Base-by-base conservation (phyloP, 2,797 vertebrate species). In the Prionace glauca region DNA sequence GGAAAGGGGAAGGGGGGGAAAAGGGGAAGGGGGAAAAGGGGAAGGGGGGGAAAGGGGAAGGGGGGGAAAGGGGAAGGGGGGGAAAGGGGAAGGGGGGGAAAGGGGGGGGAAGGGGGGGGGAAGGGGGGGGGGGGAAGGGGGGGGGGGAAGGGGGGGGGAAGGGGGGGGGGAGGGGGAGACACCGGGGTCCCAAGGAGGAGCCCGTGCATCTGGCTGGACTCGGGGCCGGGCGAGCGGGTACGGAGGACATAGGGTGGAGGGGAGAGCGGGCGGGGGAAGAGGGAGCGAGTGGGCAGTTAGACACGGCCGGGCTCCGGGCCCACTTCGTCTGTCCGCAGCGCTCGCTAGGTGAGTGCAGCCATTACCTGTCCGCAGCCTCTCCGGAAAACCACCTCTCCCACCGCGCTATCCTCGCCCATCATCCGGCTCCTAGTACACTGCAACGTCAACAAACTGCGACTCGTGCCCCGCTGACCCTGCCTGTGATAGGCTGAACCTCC, bases 291-390 rank as follows among this genome's bases (percentile, higher is more conserved):
- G 62, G 8, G 1, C 12, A 10, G 11, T 65, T 65, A 10, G 62
- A 14, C 14, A 65, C 14, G 4, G 32, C 20, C 69, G 20, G 24
- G 69, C 69, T 69, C 67, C 67, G 67, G 20, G 2, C 69, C 69
- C 22, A 22, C 69, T 71, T n/a, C 3, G 74, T 74, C 20, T 3
- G 14, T 36, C 90, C 3, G 50, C 2, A 12, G 72, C 29, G 0
- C 71, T 20, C 22, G 1, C 60, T 16, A 7, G 14, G 16, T 22
- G 22, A 4, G 0, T 3, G 41, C 50, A 26, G 56, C 69, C 41
- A 18, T 74, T 94, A 74, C 93, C 93, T 94, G 93, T 3, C 93
- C 93, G 14, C 41, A 94, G 45, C 93, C 93, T 24, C 93, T 69
- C 11, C 71, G 45, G 41, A 94, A 94, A 11, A 94, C 71, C 41